Evolutionary conservation across 2,113 vertebrate species (phyloP), one percentile per base, ranked within the genome.

Genomic region (Nannospalax galili): DNA sequence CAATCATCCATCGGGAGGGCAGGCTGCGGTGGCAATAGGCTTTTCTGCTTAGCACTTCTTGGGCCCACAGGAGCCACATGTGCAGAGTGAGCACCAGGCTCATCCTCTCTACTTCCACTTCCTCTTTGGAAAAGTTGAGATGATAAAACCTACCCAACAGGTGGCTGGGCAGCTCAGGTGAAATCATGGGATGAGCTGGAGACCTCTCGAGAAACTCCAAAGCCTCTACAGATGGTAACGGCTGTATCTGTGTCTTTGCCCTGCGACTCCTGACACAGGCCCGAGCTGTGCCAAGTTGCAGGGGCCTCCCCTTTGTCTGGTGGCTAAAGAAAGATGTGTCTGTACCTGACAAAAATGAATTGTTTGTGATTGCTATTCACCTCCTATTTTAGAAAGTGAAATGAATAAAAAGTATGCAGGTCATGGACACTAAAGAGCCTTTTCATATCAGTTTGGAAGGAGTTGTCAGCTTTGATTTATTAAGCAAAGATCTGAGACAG

Each of bases 391-490:
- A 98, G 98, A 97, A 98, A 98, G 97, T 88, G 92, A 97, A 97
- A 98, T 97, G 98, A 98, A 98, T 98, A 92, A 96, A 98, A 98
- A 22, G 74, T 97, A 97, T 98, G 98, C 98, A 97, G 98, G 98
- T 98, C 98, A 97, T 97, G 98, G 98, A 98, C 98, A 98, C 98
- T 98, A 98, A 98, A 98, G 98, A 99, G 98, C 96, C 94, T 99
- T 99, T 98, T 98, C 98, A 98, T 99, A 99, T 99, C 98, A 98
- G 98, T 98, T 98, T 98, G 98, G 98, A 98, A 99, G 98, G 95
- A 95, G 98, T 98, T 99, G 99, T 99, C 99, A 99, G 98, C 98
- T 99, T 99, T 99, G 99, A 99, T 99, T 99, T 99, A 99, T 99
- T 99, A 99, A 99, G 99, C 99, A 98, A 98, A 98, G 97, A 98